phyloP scores from a whole-genome alignment of 2,113 vertebrate species.

The Etheostoma spectabile region DNA sequence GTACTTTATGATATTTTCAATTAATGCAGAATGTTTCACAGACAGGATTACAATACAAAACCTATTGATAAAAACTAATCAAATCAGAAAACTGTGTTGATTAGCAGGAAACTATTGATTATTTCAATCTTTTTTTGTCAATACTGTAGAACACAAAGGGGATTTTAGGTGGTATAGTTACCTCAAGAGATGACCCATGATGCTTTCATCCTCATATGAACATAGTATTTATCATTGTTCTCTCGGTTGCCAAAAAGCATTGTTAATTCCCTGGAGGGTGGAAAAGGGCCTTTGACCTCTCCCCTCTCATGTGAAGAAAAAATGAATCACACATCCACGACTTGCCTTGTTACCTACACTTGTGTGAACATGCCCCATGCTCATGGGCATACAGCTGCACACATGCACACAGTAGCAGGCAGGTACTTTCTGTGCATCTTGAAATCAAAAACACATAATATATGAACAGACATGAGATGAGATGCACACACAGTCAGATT shows the following conservation, averaged over 20 bases:
- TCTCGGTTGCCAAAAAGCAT: constrained; percentile 12
- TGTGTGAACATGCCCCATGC: constrained; percentile 38
- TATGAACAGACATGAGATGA: background rate
- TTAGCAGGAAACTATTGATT: background rate
- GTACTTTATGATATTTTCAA: background rate
- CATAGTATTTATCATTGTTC: background rate
- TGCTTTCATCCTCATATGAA: background rate
- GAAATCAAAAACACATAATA: background rate
- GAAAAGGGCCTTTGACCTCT: too few species aligned
- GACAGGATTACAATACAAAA: background rate
- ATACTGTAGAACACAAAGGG: background rate
- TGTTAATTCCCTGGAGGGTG: constrained; percentile 39
- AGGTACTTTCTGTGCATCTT: constrained; percentile 30
- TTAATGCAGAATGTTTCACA: background rate
- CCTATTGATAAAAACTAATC: background rate
- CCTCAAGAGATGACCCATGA: background rate
- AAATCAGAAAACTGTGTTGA: background rate
- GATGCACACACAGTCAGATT: constrained; percentile 14
- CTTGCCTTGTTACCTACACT: constrained; percentile 53
- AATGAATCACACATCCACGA: constrained; percentile 50
- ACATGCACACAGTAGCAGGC: constrained; percentile 19
- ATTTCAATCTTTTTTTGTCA: background rate
- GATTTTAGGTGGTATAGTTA: background rate
- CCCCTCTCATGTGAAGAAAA: constrained; percentile 35
- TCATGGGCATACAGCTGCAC: constrained; percentile 30